Base-by-base conservation (phyloP, 1,140 invertebrate species). In the Babylonia areolata region DNA sequence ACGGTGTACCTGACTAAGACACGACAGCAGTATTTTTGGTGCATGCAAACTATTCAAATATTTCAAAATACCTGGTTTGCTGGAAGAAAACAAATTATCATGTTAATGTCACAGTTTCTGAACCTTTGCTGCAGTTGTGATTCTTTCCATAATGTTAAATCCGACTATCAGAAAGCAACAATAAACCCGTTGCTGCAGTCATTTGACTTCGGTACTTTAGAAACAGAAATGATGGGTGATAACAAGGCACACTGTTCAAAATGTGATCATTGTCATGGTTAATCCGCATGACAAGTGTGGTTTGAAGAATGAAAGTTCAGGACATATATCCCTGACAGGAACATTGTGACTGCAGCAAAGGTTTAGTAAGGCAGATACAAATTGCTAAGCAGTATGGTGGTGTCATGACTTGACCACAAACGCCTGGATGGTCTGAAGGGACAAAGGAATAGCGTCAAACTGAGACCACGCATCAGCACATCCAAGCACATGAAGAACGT, bases 301-400 rank as follows among this genome's bases (percentile, higher is more conserved):
- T n/a, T n/a, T n/a, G n/a, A n/a, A n/a, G n/a, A n/a, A n/a, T n/a
- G n/a, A n/a, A n/a, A n/a, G n/a, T n/a, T n/a, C n/a, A n/a, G n/a
- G n/a, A n/a, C n/a, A n/a, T n/a, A n/a, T 23, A 64, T 64, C 17
- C 58, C 28, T 64, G 58, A n/a, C 37, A 23, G 37, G 35, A 20
- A 73, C 33, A 40, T 78, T 69, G 85, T 88, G 87, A 88, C 87
- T 88, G 87, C 87, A 88, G 87, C 87, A 88, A 88, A 86, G 85
- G 75, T 77, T 77, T 28, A 40, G 5, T 37, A 39, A 77, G 35
- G 75, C 75, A 77, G 35, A 28, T 40, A 42, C 15, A 31, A 40
- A 40, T 40, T 28, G 37, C 35, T 17, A 35, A 73, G 31, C 35
- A 15, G 9, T 37, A 73, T 37, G 31, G 2, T 17, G 71, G 31